These are phyloP conservation scores for Cynopterus brachyotis DNA, from an alignment of 2,113 vertebrate genomes.

Conservation along the genomic window DNA sequence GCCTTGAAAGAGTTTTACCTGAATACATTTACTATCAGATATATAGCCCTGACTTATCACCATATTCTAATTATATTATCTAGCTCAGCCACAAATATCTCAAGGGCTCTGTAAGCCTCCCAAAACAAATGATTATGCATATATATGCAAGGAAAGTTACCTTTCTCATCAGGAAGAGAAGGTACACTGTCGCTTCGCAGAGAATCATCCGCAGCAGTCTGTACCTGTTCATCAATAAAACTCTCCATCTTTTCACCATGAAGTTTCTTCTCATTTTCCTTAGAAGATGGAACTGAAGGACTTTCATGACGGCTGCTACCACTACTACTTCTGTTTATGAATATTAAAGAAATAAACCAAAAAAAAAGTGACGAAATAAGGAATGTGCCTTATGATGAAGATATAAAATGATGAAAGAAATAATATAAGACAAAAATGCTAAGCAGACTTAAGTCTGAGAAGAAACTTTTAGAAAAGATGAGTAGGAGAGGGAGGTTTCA, in stretches of 20 bases:
- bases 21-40: not conserved
- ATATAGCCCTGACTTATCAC: not conserved
- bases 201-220: conserved; percentile 87
- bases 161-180: conserved; percentile 91
- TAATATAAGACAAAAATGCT: not conserved
- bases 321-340: conserved; percentile 80
- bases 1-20: not conserved
- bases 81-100: not conserved
- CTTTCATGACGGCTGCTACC: conserved; percentile 85
- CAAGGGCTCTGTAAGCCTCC: not conserved
- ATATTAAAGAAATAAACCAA: not conserved
- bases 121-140: not conserved
- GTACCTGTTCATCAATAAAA: conserved; percentile 89
- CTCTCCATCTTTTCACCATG: conserved; percentile 78
- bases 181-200: conserved; percentile 87
- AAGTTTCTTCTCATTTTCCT: conserved; percentile 81
- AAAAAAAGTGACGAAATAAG: not conserved
- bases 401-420: not conserved
- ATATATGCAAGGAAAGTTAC: conserved; percentile 71
- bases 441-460: not conserved
- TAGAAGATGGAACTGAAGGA: conserved; percentile 81
- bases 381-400: not conserved
- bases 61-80: not conserved
- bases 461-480: not conserved
- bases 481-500: not conserved